Evolutionary conservation across 1,140 invertebrate genomes (phyloP).

Genomic region (Arctopsyche grandis): DNA sequence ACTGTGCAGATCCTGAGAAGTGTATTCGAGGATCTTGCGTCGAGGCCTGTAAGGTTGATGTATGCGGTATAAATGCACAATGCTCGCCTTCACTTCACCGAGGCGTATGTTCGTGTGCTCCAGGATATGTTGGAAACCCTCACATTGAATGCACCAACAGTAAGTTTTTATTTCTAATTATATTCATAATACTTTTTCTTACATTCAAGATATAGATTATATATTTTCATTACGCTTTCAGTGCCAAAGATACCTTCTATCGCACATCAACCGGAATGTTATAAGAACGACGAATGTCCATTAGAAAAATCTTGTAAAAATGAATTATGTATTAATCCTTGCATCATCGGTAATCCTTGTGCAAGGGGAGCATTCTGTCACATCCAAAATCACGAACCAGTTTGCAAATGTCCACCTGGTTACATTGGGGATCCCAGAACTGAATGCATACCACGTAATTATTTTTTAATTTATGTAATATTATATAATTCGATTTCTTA

Average conservation of each 20-base stretch:
- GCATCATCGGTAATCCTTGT: conserved; percentile 74
- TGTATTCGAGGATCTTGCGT: conserved; percentile 81
- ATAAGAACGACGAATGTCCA: conserved; percentile 78
- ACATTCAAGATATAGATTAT: neutral
- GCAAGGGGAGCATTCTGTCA: conserved; percentile 82
- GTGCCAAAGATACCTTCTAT: conserved; percentile 65
- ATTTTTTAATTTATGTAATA: conserved; percentile 9
- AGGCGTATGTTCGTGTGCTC: conserved; percentile 80
- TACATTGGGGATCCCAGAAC: conserved; percentile 79
- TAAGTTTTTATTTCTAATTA: conserved; percentile 57
- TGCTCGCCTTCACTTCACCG: conserved; percentile 81
- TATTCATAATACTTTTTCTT: conserved; percentile 13
- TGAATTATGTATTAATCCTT: conserved; percentile 82
- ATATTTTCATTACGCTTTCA: conserved; percentile 52
- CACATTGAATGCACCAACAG: conserved; percentile 79
- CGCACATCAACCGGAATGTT: conserved; percentile 74
- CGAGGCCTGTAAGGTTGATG: conserved; percentile 79
- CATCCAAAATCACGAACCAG: conserved; percentile 76
- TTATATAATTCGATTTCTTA: neutral
- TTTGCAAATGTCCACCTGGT: conserved; percentile 82
- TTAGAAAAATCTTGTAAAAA: conserved; percentile 79
- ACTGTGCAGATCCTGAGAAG: conserved; percentile 77
- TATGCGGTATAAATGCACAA: conserved; percentile 86
- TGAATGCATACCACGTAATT: conserved; percentile 82
- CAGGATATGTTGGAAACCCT: conserved; percentile 84